Conservation (phyloP, 1,140 invertebrate genomes). For the Cecropterus lyciades region DNA sequence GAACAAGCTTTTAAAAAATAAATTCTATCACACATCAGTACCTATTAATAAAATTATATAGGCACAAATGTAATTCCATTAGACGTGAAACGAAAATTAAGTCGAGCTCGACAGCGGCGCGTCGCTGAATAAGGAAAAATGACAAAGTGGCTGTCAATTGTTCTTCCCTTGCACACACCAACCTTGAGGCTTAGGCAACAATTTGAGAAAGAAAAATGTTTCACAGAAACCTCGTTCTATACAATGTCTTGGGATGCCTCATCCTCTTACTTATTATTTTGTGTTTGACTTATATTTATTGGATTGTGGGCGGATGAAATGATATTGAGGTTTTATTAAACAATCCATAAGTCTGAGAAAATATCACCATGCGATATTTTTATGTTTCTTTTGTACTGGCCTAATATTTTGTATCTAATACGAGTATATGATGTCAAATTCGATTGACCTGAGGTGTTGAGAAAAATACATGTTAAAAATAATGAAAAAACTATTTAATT, state of each 20-base stretch:
- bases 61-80: conserved; percentile 8
- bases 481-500: no score
- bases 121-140: conserved; percentile 26
- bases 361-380: neutral
- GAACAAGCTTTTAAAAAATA: neutral
- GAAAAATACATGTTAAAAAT: no score
- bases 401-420: no score
- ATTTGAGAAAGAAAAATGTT: conserved; percentile 17
- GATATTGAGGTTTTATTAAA: conserved; percentile 1
- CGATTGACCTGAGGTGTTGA: no score
- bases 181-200: conserved; percentile 26
- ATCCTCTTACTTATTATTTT: conserved; percentile 21
- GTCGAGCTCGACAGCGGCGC: conserved; percentile 5
- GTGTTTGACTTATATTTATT: conserved; percentile 28
- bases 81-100: conserved; percentile 25
- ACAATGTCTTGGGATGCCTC: neutral
- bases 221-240: neutral
- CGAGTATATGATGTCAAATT: no score
- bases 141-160: conserved; percentile 25
- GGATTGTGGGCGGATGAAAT: conserved; percentile 11
- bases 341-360: neutral
- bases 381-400: no score
- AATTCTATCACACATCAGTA: neutral
- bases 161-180: conserved; percentile 14
- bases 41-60: neutral